A percentile compares a stretch with the other conserved stretches of the same genome.
phyloP scores from a whole-genome alignment of 2,113 vertebrate species.

The Montifringilla adamsi region DNA sequence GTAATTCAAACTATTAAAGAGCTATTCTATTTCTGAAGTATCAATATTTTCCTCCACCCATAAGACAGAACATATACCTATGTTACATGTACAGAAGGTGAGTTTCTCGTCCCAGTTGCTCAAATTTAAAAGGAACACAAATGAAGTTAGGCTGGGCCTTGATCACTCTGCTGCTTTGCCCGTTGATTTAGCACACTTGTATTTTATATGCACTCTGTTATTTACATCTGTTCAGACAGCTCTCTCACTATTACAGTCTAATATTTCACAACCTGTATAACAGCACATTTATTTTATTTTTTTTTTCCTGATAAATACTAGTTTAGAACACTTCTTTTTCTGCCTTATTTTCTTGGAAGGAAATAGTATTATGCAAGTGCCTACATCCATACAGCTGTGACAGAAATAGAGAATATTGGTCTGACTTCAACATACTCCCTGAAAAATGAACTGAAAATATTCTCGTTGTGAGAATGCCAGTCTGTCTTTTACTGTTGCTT shows the following conservation, averaged over 20 bases:
- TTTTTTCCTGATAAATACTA: slow-evolving; percentile 1
- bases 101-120: neutral
- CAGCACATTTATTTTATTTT: neutral
- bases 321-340: slow-evolving; percentile 1
- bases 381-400: slow-evolving; percentile 24
- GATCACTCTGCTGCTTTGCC: neutral
- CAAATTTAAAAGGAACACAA: neutral
- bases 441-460: slow-evolving; percentile 61
- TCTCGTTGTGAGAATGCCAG: neutral
- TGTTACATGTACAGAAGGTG: neutral
- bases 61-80: neutral
- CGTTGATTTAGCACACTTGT: neutral
- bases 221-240: neutral
- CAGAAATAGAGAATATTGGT: slow-evolving; percentile 16
- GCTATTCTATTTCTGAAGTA: neutral
- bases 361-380: slow-evolving; percentile 47
- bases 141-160: neutral
- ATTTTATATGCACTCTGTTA: neutral
- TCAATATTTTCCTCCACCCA: neutral
- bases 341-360: slow-evolving; percentile 33
- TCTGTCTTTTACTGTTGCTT: neutral
- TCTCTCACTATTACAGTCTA: neutral
- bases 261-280: neutral
- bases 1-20: neutral
- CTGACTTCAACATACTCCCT: slow-evolving; percentile 3